Evolutionary conservation across 1,140 invertebrate genomes (phyloP), one percentile per base, ranked within the genome.

Genomic region (Bombus turneri): DNA sequence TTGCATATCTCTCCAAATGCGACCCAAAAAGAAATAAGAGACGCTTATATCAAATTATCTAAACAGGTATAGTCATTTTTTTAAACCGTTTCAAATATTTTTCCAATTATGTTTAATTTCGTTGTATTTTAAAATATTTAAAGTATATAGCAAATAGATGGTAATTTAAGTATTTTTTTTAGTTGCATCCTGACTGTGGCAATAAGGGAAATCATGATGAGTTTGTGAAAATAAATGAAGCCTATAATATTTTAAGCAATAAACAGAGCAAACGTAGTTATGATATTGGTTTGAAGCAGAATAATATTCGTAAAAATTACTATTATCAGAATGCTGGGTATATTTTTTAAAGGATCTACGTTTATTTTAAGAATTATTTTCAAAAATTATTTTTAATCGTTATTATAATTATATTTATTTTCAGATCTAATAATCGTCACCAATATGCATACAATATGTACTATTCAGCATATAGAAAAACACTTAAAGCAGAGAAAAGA

Each of bases 181-280:
- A 96, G 96, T 86, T 94, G 73, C 96, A 96, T 91, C 96, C 96
- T 25, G 96, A 96, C 87, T 83, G 86, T 43, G 93, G 93, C 80
- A 92, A 90, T 34, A 91, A 93, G 81, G 89, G 93, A 72, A 92
- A 74, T 78, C 95, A 96, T 77, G 82, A 91, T 9, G 94, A 95
- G 76, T 96, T 96, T 94, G 92, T 96, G 3, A 94, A 93, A 80
- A 86, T 96, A 34, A 96, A 95, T 84, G 95, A 96, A 87, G 96
- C 96, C 0, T 96, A 96, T 81, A 93, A 80, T 28, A 83, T 96
- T 66, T 85, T 96, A 34, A 95, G 94, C n/a, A 95, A 95, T 84
- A 43, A 86, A 68, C 8, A 76, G 53, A 86, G 83, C 1, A 90
- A 83, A 69, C 47, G 28, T 1, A 25, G 81, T 68, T 92, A 93